Conservation (phyloP, 92 coral and sea anemone species). For the Paramuricea clavata region DNA sequence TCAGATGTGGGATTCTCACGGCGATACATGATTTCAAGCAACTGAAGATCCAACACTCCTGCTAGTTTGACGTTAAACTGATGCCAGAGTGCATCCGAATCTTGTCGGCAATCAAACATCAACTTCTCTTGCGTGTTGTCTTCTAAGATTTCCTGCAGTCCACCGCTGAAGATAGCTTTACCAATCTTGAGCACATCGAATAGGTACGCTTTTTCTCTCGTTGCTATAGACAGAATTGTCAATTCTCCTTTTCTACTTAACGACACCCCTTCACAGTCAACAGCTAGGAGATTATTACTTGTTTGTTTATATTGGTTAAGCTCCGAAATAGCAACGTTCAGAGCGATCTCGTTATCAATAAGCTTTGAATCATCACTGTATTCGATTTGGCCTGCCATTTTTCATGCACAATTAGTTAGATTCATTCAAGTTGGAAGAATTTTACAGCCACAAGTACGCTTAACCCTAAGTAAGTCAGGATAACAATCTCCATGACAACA, state of each 20-base stretch:
- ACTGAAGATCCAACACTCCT: slow-evolving; percentile 85
- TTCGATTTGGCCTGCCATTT: slow-evolving; percentile 29
- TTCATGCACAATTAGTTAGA: not conserved
- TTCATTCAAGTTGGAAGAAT: not conserved
- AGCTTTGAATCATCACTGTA: slow-evolving; percentile 55
- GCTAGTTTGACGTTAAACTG: slow-evolving; percentile 71
- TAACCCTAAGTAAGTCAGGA: no score
- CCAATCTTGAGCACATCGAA: slow-evolving; percentile 73
- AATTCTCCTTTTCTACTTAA: slow-evolving; percentile 79
- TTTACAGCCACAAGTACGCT: no score
- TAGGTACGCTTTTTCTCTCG: slow-evolving; percentile 74
- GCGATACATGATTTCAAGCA: slow-evolving; percentile 82
- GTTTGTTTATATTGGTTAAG: slow-evolving; percentile 56
- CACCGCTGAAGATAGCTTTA: slow-evolving; percentile 66
- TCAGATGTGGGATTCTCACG: slow-evolving; percentile 57
- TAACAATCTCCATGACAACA: no score
- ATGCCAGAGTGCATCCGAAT: slow-evolving; percentile 81
- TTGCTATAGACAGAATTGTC: slow-evolving; percentile 77
- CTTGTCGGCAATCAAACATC: slow-evolving; percentile 87
- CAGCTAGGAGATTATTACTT: slow-evolving; percentile 68
- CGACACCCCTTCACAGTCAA: slow-evolving; percentile 84
- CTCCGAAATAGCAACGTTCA: slow-evolving; percentile 67
- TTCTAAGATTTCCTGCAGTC: slow-evolving; percentile 78
- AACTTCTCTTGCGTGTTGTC: slow-evolving; percentile 74
- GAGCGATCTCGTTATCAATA: slow-evolving; percentile 63